A percentile compares a stretch with the other conserved stretches of the same genome.
These are phyloP conservation scores for Dromius quadrimaculatus DNA, from an alignment of 2,888 invertebrate species.

Conservation along the genomic window DNA sequence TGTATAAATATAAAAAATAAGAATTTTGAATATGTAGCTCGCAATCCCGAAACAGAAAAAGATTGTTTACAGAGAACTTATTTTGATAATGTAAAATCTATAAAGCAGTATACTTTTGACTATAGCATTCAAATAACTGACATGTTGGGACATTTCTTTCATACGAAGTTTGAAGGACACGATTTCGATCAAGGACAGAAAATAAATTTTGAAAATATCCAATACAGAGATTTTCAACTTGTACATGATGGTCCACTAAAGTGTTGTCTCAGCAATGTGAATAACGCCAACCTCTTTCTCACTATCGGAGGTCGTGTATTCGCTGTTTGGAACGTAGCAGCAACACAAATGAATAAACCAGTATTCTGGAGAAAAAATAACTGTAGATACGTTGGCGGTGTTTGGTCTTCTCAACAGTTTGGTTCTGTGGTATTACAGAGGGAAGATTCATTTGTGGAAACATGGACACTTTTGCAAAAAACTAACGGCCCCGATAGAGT, in stretches of 20 bases:
- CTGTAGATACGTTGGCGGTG: constrained; percentile 73
- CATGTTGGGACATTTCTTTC: neutral
- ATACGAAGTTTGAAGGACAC: constrained; percentile 4
- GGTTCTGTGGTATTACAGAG: neutral
- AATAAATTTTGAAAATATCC: constrained; percentile 8
- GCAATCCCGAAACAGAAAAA: constrained; percentile 17
- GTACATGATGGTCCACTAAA: constrained; percentile 77
- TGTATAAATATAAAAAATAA: neutral
- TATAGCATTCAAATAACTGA: neutral
- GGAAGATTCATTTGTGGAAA: constrained; percentile 75
- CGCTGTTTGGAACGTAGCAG: constrained; percentile 74
- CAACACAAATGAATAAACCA: constrained; percentile 65
- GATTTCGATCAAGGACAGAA: constrained; percentile 27
- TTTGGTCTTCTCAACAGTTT: constrained; percentile 82
- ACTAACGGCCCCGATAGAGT: constrained; percentile 61
- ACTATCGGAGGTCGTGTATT: constrained; percentile 81
- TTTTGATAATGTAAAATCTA: neutral
- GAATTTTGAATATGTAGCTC: neutral
- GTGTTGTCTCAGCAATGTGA: constrained; percentile 72
- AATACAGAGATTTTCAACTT: neutral
- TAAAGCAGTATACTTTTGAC: neutral
- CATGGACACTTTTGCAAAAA: constrained; percentile 82
- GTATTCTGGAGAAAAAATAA: constrained; percentile 76
- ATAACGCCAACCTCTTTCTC: constrained; percentile 72
- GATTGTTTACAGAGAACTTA: constrained; percentile 14